These are phyloP conservation scores for Typhlomys cinereus DNA, from an alignment of 2,113 vertebrate species.

Conservation along the genomic window DNA sequence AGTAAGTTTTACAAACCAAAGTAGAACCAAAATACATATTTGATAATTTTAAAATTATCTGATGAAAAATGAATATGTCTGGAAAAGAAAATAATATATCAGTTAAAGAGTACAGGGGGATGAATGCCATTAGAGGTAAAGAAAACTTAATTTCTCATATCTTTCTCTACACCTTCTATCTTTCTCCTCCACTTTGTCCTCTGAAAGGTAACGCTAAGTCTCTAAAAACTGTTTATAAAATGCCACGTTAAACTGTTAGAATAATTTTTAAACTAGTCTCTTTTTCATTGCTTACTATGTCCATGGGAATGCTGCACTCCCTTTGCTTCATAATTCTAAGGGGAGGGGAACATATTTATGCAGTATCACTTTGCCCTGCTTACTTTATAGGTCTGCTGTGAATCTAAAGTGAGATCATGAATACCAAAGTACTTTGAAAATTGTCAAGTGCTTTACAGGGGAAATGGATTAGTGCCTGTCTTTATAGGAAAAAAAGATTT, in stretches of 20 bases:
- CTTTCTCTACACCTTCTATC: neutral
- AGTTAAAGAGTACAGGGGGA: neutral
- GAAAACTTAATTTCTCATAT: neutral
- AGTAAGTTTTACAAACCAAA: neutral
- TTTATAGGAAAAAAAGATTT: slow-evolving; percentile 63
- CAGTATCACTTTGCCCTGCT: slow-evolving; percentile 61
- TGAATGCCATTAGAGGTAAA: neutral
- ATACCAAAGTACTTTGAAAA: slow-evolving; percentile 67
- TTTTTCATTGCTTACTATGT: slow-evolving; percentile 3
- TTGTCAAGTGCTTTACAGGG: slow-evolving; percentile 60
- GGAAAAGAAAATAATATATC: neutral
- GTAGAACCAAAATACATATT: neutral
- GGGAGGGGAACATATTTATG: slow-evolving; percentile 50
- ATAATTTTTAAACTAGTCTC: slow-evolving; percentile 8
- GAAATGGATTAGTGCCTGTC: slow-evolving; percentile 66
- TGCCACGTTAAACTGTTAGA: neutral
- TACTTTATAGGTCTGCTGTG: slow-evolving; percentile 70
- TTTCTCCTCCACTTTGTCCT: neutral
- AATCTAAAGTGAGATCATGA: slow-evolving; percentile 66
- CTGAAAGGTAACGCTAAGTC: neutral
- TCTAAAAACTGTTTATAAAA: slow-evolving; percentile 7
- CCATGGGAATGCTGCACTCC: slow-evolving; percentile 7
- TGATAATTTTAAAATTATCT: neutral
- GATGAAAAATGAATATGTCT: neutral
- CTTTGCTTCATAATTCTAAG: slow-evolving; percentile 56